Conservation (phyloP, 2,888 invertebrate species). For the Cremastobaeus sp. region DNA sequence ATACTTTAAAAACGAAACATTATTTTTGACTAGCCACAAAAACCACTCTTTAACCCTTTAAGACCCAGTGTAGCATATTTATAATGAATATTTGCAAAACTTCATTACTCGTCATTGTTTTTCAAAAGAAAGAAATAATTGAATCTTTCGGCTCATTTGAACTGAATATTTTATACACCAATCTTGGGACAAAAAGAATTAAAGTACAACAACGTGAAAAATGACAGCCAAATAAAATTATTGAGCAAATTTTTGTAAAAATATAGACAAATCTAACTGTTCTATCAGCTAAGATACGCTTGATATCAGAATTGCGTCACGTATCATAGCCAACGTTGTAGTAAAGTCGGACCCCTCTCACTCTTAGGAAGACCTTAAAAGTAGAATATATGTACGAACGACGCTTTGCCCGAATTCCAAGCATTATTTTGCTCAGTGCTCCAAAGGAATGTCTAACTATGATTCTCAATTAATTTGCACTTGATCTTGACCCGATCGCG, state of each 20-base stretch:
- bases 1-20: too few species aligned
- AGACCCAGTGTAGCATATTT: too few species aligned
- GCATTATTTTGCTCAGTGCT: slow-evolving; percentile 69
- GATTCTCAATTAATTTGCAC: slow-evolving; percentile 63
- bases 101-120: too few species aligned
- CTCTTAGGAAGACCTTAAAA: slow-evolving; percentile 74
- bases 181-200: too few species aligned
- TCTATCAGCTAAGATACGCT: slow-evolving; percentile 28
- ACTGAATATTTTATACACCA: too few species aligned
- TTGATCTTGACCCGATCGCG: slow-evolving; percentile 43
- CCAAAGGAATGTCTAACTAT: slow-evolving; percentile 73
- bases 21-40: too few species aligned
- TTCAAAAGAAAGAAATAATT: too few species aligned
- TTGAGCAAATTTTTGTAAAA: slow-evolving; percentile 41
- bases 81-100: too few species aligned
- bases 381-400: slow-evolving; percentile 69
- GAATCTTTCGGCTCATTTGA: too few species aligned
- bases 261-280: slow-evolving; percentile 48
- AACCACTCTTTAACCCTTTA: too few species aligned
- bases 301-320: slow-evolving; percentile 25
- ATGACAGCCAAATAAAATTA: slow-evolving; percentile 26
- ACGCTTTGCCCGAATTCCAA: slow-evolving; percentile 74
- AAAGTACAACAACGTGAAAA: slow-evolving; percentile 15
- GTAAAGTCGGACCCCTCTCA: slow-evolving; percentile 67
- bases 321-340: slow-evolving; percentile 33